These are phyloP conservation scores for Tauraco erythrolophus DNA, from an alignment of 2,113 vertebrate genomes.

Conservation along the genomic window DNA sequence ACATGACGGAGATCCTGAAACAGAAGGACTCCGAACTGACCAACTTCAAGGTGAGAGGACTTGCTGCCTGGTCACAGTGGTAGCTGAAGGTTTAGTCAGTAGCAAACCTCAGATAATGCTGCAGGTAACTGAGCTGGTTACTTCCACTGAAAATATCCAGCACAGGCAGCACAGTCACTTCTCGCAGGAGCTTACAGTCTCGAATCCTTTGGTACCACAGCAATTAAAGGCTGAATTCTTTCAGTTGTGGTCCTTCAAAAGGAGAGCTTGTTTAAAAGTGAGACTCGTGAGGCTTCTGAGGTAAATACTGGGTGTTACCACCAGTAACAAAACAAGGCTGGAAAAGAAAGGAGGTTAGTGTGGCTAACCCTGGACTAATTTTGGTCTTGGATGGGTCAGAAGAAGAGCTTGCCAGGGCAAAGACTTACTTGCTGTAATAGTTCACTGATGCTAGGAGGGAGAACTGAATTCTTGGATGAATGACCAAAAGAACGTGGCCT, in stretches of 20 bases:
- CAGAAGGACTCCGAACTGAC: conserved; percentile 87
- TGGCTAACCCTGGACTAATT: neutral
- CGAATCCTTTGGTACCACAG: neutral
- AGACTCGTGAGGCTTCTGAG: neutral
- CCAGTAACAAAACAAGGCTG: neutral
- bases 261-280: neutral
- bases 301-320: neutral
- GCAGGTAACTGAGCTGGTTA: neutral
- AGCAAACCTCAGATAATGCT: neutral
- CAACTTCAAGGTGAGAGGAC: conserved; percentile 89
- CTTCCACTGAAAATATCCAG: neutral
- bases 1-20: conserved; percentile 92
- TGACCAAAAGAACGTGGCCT: neutral
- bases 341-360: neutral
- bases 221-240: neutral
- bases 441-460: neutral
- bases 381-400: neutral
- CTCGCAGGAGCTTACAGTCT: neutral
- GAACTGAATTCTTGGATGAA: neutral
- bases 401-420: neutral
- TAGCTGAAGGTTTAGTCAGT: neutral
- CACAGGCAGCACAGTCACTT: neutral
- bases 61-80: fast-evolving
- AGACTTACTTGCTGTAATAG: fast-evolving
- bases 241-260: neutral